Evolutionary conservation across 2,797 vertebrate species (phyloP).

Genomic region (Hyperoplus lanceolatus): DNA sequence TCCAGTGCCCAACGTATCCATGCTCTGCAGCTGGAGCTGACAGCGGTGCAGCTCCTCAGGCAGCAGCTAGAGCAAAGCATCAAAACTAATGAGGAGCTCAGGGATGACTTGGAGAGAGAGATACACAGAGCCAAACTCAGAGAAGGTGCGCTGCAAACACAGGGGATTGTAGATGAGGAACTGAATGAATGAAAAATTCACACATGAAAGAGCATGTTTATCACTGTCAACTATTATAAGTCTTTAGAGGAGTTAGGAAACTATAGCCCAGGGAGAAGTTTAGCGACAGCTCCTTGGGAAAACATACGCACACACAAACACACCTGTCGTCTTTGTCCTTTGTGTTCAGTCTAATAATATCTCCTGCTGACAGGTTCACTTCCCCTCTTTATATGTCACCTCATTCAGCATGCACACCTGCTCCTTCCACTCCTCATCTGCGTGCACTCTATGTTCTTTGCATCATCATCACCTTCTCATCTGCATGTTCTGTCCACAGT

Average conservation of each 20-base stretch:
- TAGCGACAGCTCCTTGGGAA: not conserved
- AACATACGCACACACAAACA: constrained; percentile 15
- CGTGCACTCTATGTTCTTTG: constrained; percentile 42
- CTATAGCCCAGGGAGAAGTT: constrained; percentile 15
- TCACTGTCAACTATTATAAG: not conserved
- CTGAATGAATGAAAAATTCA: constrained; percentile 20
- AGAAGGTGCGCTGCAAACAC: constrained; percentile 87
- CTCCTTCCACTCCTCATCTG: constrained; percentile 31
- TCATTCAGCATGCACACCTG: constrained; percentile 49
- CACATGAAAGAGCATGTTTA: not conserved
- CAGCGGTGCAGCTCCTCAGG: constrained; percentile 87
- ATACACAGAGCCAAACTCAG: constrained; percentile 85
- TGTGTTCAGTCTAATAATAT: constrained; percentile 36
- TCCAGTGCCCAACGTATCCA: constrained; percentile 81
- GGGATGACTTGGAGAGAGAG: constrained; percentile 89
- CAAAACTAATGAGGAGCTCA: constrained; percentile 88
- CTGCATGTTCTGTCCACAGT: constrained; percentile 61
- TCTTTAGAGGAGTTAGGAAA: constrained; percentile 10
- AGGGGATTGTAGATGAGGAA: constrained; percentile 51
- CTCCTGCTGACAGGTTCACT: constrained; percentile 34
- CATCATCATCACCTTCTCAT: constrained; percentile 62
- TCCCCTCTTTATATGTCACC: constrained; percentile 39
- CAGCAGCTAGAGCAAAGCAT: constrained; percentile 92
- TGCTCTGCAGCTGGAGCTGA: constrained; percentile 90
- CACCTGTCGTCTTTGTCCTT: constrained; percentile 35